These are phyloP conservation scores for Arenaria interpres DNA, from an alignment of 2,113 vertebrate genomes.

Conservation along the genomic window DNA sequence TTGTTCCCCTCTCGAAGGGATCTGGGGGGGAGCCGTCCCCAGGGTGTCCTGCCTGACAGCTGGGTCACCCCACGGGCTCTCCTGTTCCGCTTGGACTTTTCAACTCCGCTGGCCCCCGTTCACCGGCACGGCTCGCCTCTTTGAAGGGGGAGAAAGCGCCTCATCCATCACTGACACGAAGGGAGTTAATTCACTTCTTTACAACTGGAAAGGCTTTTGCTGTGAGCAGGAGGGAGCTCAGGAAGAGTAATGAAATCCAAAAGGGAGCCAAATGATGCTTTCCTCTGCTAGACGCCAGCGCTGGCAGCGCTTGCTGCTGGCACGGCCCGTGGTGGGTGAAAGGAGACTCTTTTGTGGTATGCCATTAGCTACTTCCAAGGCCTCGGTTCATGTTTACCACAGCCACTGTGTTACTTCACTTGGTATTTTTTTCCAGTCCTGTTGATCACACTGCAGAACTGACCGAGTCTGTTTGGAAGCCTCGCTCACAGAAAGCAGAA, in stretches of 20 bases:
- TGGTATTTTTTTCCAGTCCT: conserved; percentile 18
- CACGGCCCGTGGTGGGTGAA: background rate
- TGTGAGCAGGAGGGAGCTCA: conserved; percentile 46
- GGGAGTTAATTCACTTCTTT: conserved; percentile 68
- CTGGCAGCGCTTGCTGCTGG: conserved; percentile 19
- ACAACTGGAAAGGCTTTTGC: conserved; percentile 64
- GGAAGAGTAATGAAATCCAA: conserved; percentile 45
- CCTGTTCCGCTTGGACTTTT: conserved; percentile 70
- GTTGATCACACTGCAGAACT: background rate
- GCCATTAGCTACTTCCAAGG: conserved; percentile 18
- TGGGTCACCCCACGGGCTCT: conserved; percentile 79
- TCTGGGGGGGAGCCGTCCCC: conserved; percentile 81
- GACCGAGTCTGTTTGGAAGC: background rate
- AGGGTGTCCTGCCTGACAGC: conserved; percentile 69
- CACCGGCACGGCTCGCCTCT: conserved; percentile 48
- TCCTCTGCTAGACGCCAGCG: background rate
- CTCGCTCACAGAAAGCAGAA: background rate
- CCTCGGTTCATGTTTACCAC: conserved; percentile 37
- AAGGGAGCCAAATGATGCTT: conserved; percentile 57
- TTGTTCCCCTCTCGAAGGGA: conserved; percentile 83
- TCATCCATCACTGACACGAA: conserved; percentile 84
- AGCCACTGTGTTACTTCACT: conserved; percentile 26
- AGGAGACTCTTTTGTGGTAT: conserved; percentile 36
- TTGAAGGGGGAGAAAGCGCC: conserved; percentile 78
- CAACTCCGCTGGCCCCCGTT: conserved; percentile 53